phyloP scores from a whole-genome alignment of 2,797 vertebrate species.

The Bufotes viridis region DNA sequence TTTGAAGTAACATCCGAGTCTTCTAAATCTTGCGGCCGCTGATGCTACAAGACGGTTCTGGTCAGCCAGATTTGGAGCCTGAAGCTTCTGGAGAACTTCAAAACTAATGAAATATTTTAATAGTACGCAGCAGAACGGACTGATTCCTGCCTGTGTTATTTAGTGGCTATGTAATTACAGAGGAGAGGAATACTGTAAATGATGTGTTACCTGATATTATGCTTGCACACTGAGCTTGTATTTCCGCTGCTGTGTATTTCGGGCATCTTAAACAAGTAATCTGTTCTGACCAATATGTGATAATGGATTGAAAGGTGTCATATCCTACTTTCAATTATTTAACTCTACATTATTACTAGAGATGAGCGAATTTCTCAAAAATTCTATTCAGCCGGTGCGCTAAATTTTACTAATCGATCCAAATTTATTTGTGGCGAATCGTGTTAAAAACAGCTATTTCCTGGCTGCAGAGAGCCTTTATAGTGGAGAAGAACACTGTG shows the following conservation, averaged over 20 bases:
- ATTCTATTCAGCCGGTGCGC: too few relatives aligned
- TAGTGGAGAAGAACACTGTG: too few relatives aligned
- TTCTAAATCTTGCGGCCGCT: constrained; percentile 47
- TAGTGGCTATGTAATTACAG: constrained; percentile 58
- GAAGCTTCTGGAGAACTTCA: constrained; percentile 48
- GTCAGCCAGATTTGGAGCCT: constrained; percentile 49
- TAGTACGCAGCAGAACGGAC: constrained; percentile 49
- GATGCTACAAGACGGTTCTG: constrained; percentile 40
- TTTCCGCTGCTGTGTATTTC: constrained; percentile 33
- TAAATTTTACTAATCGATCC: too few relatives aligned
- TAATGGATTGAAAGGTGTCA: neutral
- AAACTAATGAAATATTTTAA: constrained; percentile 59
- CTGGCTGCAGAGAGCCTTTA: too few relatives aligned
- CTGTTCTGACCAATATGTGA: neutral
- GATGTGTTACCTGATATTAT: constrained; percentile 57
- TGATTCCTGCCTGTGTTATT: constrained; percentile 55
- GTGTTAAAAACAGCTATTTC: too few relatives aligned
- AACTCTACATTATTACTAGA: too few relatives aligned
- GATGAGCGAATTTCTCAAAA: too few relatives aligned
- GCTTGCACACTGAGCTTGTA: constrained; percentile 22
- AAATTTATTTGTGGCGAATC: too few relatives aligned
- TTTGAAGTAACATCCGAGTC: constrained; percentile 44
- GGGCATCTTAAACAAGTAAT: constrained; percentile 5
- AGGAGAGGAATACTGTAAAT: constrained; percentile 50
- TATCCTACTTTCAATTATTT: neutral